Evolutionary conservation across 2,113 vertebrate species (phyloP), one percentile per base, ranked within the genome.

Genomic region (Peucedramus taeniatus): DNA sequence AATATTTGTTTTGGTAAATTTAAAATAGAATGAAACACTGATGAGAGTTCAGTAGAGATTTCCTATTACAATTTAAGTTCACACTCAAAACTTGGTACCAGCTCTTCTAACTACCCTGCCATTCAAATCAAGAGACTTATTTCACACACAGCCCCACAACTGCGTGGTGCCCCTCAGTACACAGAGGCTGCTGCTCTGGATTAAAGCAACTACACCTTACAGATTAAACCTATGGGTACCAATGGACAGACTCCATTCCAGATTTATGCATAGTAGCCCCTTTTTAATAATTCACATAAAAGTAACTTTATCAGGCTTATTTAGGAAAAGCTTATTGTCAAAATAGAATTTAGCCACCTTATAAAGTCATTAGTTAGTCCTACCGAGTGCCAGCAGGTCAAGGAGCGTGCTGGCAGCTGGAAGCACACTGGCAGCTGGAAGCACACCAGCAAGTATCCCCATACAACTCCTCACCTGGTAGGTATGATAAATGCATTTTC

Each of bases 161-260:
- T 57, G 70, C 2, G 0, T 1, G 0, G 74, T 21, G 11, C 22
- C 65, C n/a, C 45, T 40, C 9, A 14, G 61, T 13, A 10, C 23
- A 6, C 53, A 83, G 78, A 47, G 54, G 40, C 75, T 60, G 2
- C 90, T 51, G 28, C 12, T 87, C 40, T 5, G 1, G 7, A 28
- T 56, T 56, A 60, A 82, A 85, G 85, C 84, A 93, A 26, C 44
- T 31, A 3, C 1, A 57, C 78, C 27, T 63, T 35, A 70, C 0
- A 3, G 65, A 45, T 4, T 1, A 50, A 30, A 56, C 31, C 35
- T 49, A 0, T 33, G 19, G 39, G 3, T 19, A 37, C 27, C 31
- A 18, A 2, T 0, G 23, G 80, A 57, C 7, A 77, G 39, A 17
- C 15, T 61, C 39, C 64, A 49, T 10, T 75, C 56, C 66, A 65